Percentiles rank a stretch among this genome's conserved stretches.
These are phyloP conservation scores for Urocynchramus pylzowi DNA, from an alignment of 2,113 vertebrate species.

Conservation along the genomic window DNA sequence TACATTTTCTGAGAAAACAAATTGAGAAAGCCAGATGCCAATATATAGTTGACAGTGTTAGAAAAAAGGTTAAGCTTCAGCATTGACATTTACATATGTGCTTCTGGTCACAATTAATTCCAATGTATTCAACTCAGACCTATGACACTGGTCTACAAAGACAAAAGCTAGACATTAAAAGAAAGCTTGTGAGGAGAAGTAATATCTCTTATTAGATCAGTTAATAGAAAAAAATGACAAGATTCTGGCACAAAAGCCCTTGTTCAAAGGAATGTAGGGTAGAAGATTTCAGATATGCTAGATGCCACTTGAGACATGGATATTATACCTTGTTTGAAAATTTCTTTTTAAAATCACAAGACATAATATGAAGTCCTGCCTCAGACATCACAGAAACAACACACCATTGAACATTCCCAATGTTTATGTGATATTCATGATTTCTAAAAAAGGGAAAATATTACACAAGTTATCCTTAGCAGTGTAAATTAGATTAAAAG, in stretches of 20 bases:
- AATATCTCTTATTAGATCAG: not conserved
- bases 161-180: not conserved
- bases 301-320: not conserved
- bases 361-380: not conserved
- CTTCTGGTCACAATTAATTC: not conserved
- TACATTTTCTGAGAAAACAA: not conserved
- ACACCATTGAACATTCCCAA: not conserved
- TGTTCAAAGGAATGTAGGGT: not conserved
- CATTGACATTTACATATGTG: not conserved
- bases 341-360: not conserved
- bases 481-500: not conserved
- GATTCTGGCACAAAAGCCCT: not conserved
- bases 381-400: not conserved
- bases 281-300: not conserved
- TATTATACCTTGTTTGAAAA: not conserved
- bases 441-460: not conserved
- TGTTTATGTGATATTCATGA: not conserved
- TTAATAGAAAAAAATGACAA: not conserved
- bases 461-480: not conserved
- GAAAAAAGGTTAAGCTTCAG: not conserved
- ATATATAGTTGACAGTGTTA: not conserved
- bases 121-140: not conserved
- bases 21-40: not conserved
- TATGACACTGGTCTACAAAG: not conserved
- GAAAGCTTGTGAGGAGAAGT: not conserved